phyloP scores from a whole-genome alignment of 2,113 vertebrate species.

The Myrmophylax atrothorax region DNA sequence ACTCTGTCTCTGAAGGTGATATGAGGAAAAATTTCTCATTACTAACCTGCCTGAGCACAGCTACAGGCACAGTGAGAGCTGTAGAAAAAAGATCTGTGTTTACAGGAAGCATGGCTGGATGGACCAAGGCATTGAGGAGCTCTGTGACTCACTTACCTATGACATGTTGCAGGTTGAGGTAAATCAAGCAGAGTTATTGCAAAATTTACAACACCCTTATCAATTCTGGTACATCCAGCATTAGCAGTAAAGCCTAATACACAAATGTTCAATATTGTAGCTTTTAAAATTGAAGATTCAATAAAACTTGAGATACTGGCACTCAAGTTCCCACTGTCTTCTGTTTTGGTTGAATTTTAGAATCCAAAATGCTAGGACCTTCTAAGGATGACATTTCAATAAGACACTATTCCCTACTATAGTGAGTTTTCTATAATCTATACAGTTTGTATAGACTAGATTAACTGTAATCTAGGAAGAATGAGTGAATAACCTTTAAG shows the following conservation, averaged over 20 bases:
- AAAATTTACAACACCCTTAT: neutral
- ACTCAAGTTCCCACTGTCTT: neutral
- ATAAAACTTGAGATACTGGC: neutral
- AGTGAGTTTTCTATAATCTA: neutral
- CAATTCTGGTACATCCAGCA: neutral
- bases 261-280: neutral
- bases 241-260: neutral
- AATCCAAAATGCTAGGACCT: neutral
- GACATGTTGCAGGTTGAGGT: neutral
- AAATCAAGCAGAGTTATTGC: neutral
- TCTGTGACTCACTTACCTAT: neutral
- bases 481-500: neutral
- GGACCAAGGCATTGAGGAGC: neutral
- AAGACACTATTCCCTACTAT: neutral
- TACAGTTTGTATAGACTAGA: neutral
- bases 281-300: neutral
- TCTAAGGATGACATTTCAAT: neutral
- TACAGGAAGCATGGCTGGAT: neutral
- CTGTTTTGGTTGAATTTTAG: neutral
- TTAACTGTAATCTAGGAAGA: neutral
- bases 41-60: neutral
- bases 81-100: neutral
- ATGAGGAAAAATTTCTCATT: neutral
- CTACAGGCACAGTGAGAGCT: neutral
- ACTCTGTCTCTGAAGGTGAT: neutral